A percentile compares a stretch with the other conserved stretches of the same genome.
Conservation (phyloP, 1,140 invertebrate species). For the Hyphantria cunea region DNA sequence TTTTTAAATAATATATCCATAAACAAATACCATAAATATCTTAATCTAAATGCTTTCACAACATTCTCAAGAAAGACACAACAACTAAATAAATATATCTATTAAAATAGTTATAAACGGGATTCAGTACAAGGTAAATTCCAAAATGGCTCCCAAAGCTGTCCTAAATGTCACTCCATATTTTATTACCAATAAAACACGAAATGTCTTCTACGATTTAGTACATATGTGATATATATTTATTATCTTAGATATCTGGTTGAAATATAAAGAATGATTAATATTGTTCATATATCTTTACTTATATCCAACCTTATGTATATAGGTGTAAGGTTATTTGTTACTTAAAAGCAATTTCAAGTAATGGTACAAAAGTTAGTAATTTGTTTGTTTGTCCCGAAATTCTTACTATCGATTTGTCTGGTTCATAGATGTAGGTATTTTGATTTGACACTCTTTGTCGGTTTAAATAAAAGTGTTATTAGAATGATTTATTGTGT, state of each 20-base stretch:
- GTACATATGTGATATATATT: slow-evolving; percentile 5
- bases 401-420: background rate
- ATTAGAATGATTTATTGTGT: too few relatives aligned
- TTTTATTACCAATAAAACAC: background rate
- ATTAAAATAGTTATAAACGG: too few relatives aligned
- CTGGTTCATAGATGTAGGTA: background rate
- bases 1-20: too few relatives aligned
- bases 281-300: background rate
- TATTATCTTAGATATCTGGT: slow-evolving; percentile 17
- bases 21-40: too few relatives aligned
- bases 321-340: background rate
- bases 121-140: background rate
- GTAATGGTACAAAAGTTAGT: background rate
- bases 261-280: slow-evolving; percentile 18
- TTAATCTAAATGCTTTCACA: too few relatives aligned
- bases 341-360: background rate
- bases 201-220: slow-evolving; percentile 2
- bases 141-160: background rate
- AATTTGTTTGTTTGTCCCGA: slow-evolving; percentile 1
- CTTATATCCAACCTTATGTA: background rate
- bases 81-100: too few relatives aligned
- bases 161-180: background rate
- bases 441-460: too few relatives aligned
- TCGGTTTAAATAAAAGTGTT: too few relatives aligned
- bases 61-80: too few relatives aligned